Conservation (phyloP, 2,888 invertebrate genomes). For the Acrocyrtus sp. region DNA sequence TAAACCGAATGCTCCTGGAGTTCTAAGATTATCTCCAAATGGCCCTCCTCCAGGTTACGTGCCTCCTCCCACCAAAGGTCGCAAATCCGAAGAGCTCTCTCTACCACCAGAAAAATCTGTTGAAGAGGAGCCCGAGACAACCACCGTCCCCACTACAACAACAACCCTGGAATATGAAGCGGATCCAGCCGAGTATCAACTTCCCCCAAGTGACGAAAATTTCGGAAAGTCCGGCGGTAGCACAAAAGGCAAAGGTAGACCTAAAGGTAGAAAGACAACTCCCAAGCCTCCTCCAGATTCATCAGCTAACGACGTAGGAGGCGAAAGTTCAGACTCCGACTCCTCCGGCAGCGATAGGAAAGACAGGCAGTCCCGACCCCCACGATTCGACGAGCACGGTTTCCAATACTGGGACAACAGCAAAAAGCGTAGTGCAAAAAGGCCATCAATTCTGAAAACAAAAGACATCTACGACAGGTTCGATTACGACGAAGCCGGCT, state of each 20-base stretch:
- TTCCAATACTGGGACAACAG: conserved; percentile 39
- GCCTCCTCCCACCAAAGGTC: conserved; percentile 11
- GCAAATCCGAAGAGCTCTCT: conserved; percentile 20
- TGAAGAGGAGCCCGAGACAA: conserved; percentile 16
- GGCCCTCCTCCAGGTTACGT: conserved; percentile 28
- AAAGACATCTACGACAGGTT: conserved; percentile 51
- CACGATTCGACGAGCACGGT: conserved; percentile 46
- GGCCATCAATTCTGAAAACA: conserved; percentile 32
- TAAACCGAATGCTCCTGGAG: conserved; percentile 39
- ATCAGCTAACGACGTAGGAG: conserved; percentile 38
- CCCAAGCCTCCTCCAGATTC: conserved; percentile 4
- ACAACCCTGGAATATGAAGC: conserved; percentile 43
- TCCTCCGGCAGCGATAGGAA: conserved; percentile 12
- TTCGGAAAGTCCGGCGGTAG: conserved; percentile 29
- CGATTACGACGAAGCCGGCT: conserved; percentile 41
- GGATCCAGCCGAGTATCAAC: conserved; percentile 41
- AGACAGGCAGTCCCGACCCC: conserved; percentile 33
- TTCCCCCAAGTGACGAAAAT: conserved; percentile 44
- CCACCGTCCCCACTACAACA: conserved; percentile 29
- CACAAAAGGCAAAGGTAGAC: neutral
- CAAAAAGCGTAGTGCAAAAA: conserved; percentile 28
- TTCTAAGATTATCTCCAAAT: conserved; percentile 32
- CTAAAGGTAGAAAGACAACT: conserved; percentile 15
- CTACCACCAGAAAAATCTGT: conserved; percentile 1
- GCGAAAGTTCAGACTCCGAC: conserved; percentile 27